Evolutionary conservation across 1,140 invertebrate species (phyloP).

Genomic region (Drosophila kepulauana): DNA sequence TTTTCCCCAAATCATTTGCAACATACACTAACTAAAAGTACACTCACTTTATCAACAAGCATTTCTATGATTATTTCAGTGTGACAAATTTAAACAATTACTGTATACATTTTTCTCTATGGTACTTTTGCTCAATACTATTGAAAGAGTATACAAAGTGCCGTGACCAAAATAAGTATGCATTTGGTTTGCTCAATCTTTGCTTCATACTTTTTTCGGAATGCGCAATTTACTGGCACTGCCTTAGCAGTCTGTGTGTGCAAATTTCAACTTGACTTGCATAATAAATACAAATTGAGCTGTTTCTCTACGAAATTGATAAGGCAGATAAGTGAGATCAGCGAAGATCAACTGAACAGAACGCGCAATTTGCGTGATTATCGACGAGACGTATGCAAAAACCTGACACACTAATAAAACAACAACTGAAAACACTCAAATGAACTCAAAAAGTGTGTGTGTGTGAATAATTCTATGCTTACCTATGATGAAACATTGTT

Average conservation of each 20-base stretch:
- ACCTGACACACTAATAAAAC: conserved; percentile 16
- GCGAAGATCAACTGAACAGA: conserved; percentile 53
- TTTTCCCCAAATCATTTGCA: not conserved
- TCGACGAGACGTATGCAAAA: conserved; percentile 42
- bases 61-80: no score
- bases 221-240: conserved; percentile 38
- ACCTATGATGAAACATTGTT: conserved; percentile 1
- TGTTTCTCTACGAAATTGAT: conserved; percentile 43
- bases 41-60: not conserved
- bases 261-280: conserved; percentile 67
- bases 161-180: not conserved
- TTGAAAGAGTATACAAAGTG: conserved; percentile 3
- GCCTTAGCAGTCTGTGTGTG: conserved; percentile 45
- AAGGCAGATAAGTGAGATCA: conserved; percentile 45
- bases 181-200: not conserved
- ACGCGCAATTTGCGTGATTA: conserved; percentile 68
- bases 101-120: not conserved
- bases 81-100: not conserved
- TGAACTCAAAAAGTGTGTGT: not conserved
- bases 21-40: not conserved
- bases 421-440: conserved; percentile 11
- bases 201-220: conserved; percentile 13
- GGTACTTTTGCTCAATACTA: not conserved
- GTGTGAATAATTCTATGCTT: not conserved
- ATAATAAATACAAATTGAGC: conserved; percentile 75